A percentile compares a stretch with the other conserved stretches of the same genome.
Conservation (phyloP, 2,113 vertebrate species). For the Microtus pennsylvanicus region DNA sequence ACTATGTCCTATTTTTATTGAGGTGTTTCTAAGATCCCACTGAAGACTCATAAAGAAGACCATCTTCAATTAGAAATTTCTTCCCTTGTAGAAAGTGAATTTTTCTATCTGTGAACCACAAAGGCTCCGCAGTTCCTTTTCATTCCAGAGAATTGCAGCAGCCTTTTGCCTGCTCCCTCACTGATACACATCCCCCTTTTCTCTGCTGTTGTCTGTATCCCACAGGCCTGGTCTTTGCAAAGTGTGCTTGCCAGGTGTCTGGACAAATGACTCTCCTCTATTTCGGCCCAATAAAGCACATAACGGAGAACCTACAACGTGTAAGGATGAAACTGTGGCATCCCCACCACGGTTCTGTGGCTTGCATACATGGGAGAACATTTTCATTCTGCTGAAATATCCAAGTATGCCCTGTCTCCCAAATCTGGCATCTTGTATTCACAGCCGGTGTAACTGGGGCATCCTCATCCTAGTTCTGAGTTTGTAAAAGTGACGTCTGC, state of each 20-base stretch:
- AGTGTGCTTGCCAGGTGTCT: not conserved
- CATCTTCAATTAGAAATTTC: not conserved
- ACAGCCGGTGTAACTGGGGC: not conserved
- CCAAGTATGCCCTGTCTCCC: not conserved
- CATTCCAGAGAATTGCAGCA: not conserved
- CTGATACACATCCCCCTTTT: not conserved
- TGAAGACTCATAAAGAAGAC: not conserved
- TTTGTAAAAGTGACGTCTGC: not conserved
- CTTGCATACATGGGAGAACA: not conserved
- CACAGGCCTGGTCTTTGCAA: not conserved
- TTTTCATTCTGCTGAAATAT: not conserved
- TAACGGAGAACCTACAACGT: rapidly evolving
- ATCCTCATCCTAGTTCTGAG: too few relatives aligned
- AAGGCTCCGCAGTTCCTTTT: not conserved
- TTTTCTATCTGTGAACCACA: not conserved
- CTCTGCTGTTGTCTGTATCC: not conserved
- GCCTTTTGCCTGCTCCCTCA: not conserved
- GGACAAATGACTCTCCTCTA: not conserved
- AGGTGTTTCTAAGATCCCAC: slow-evolving; percentile 9
- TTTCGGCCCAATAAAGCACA: not conserved
- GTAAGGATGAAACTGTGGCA: not conserved
- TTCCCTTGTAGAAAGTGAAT: not conserved
- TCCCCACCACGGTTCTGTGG: not conserved
- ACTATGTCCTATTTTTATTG: not conserved
- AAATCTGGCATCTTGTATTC: not conserved